Base-by-base conservation (phyloP, 2,797 vertebrate genomes). In the Betta splendens region DNA sequence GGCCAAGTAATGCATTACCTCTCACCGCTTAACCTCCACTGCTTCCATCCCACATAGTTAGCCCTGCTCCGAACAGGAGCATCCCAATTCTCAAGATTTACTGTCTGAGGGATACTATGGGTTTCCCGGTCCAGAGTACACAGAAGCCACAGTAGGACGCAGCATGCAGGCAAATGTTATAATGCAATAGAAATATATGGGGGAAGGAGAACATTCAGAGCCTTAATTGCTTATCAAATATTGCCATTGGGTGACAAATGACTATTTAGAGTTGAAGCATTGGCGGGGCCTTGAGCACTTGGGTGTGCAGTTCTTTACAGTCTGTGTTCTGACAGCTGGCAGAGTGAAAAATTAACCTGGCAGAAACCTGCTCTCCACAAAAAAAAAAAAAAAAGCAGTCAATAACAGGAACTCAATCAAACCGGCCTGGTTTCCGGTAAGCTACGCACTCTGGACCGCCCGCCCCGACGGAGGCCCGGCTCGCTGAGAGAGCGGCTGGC, bases 321-420 rank as follows among this genome's bases (percentile, higher is more conserved):
- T 81, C 85, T 89, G 80, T 75, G 64, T 64, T 86, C 85, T 86
- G 82, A 86, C 89, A 86, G 85, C 83, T 87, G 85, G 85, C 81
- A 80, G 58, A 68, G 79, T 70, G 84, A 69, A 85, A 81, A 84
- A 81, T 76, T 52, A 79, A 73, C 71, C 86, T 89, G 83, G 83
- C 87, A 90, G 69, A 91, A 90, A 89, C 83, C 85, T 89, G 87
- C 84, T 79, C 85, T 87, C 83, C 81, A 78, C 83, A 90, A 86
- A 81, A 85, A 83, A 89, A 90, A 75, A 93, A 93, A 90, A 86
- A 81, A 85, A 83, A 89, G 90, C 75, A 93, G 93, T 93, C 93
- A 96, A 93, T 93, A 94, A 94, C 94, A 96, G 95, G 94, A 97
- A 95, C 91, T 95, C 87, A 89, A 91, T 94, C 93, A 94, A 95